phyloP scores from a whole-genome alignment of 2,888 invertebrate species.

The Eupithecia insigniata region DNA sequence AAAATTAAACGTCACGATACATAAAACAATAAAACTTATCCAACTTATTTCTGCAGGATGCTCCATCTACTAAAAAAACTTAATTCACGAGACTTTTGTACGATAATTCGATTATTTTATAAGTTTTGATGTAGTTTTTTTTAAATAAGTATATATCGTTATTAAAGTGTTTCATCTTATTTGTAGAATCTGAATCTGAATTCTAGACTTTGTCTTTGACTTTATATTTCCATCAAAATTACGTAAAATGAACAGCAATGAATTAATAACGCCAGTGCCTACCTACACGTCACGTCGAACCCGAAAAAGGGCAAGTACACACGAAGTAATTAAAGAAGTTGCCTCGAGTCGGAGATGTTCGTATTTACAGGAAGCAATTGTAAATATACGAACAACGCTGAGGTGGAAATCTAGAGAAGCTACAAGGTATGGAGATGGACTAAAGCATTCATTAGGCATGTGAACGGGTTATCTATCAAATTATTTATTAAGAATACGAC shows the following conservation, averaged over 20 bases:
- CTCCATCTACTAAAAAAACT: background rate
- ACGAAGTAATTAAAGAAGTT: conserved; percentile 80
- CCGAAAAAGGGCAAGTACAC: conserved; percentile 59
- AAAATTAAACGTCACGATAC: conserved; percentile 7
- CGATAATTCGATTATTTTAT: background rate
- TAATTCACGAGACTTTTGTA: background rate
- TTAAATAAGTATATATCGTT: too few species aligned
- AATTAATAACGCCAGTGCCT: conserved; percentile 36
- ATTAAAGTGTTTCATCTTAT: too few species aligned
- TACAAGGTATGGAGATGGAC: conserved; percentile 44
- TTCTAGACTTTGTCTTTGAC: background rate
- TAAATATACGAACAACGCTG: conserved; percentile 77
- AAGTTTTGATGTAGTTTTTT: background rate
- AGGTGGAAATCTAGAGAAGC: conserved; percentile 70
- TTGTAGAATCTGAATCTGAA: too few species aligned
- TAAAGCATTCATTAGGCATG: background rate
- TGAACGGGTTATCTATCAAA: background rate
- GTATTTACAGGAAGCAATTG: conserved; percentile 81
- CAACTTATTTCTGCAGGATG: background rate
- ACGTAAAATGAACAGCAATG: conserved; percentile 17
- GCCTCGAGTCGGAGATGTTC: conserved; percentile 58
- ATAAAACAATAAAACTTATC: conserved; percentile 6
- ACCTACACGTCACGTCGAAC: conserved; percentile 23
- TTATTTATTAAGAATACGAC: background rate
- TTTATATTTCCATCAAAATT: background rate